Evolutionary conservation across 2,888 invertebrate genomes (phyloP).

Genomic region (Lepidonotus clava): DNA sequence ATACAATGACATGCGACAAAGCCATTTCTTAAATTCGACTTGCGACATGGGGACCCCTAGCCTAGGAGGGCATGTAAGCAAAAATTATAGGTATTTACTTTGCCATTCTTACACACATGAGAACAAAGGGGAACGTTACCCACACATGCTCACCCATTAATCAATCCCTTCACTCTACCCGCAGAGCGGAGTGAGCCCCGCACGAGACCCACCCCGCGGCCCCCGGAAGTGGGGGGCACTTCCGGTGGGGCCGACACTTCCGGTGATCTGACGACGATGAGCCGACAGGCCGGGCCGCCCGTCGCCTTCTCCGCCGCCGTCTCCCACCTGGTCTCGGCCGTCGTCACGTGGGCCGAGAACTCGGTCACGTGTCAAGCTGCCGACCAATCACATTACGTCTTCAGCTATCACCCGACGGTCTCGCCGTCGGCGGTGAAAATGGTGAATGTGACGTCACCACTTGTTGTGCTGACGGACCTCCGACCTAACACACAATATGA

Average conservation of each 20-base stretch:
- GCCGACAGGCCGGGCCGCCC: background rate
- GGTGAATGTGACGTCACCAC: conserved; percentile 70
- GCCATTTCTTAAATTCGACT: no score
- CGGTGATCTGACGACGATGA: conserved; percentile 14
- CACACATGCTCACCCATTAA: no score
- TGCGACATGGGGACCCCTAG: no score
- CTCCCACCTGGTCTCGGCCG: conserved; percentile 8
- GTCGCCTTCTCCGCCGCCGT: conserved; percentile 33
- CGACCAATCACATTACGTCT: conserved; percentile 43
- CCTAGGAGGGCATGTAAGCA: no score
- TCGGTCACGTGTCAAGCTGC: background rate
- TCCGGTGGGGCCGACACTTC: background rate
- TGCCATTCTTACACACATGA: no score
- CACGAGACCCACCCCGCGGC: background rate
- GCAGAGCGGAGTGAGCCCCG: conserved; percentile 47
- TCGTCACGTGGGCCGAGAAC: conserved; percentile 25
- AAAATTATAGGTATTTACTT: no score
- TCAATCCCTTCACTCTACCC: no score
- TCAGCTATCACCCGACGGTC: background rate
- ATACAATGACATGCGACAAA: no score
- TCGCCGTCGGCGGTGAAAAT: background rate
- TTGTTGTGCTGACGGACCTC: conserved; percentile 88
- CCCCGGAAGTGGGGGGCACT: conserved; percentile 12
- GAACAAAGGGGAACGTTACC: no score
- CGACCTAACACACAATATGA: conserved; percentile 91